Base-by-base conservation (phyloP, 2,113 vertebrate genomes). In the Helogale parvula region DNA sequence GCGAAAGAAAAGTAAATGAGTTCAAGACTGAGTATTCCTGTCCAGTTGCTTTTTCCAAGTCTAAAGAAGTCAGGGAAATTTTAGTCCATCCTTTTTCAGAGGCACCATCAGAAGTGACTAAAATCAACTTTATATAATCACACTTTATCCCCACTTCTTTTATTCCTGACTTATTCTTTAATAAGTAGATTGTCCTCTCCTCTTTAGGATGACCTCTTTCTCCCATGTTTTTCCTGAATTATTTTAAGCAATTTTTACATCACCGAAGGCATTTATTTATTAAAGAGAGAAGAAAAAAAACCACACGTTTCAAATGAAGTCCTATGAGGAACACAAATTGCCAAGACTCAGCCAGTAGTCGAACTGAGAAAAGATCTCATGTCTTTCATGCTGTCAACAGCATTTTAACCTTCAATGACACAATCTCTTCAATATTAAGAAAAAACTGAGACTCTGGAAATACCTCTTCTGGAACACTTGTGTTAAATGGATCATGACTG, bases 381-480 rank as follows among this genome's bases (percentile, higher is more conserved):
- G n/a, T 33, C 25, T 69, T 38, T 69, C 79, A 41, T 9, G 11
- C 25, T 68, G 47, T 41, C 16, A 45, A 79, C 3, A 23, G 14
- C 7, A n/a, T 27, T 65, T 31, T 41, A 29, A 54, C 31, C 85
- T 68, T 33, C 21, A 47, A 31, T 31, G 47, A 69, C 66, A 35
- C 6, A 35, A 31, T n/a, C 60, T 86, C 87, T 60, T 41, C 35
- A 82, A 35, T 14, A n/a, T 4, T 15, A 85, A 81, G 57, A 54
- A n/a, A 83, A 50, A 14, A 16, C 0, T 33, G 1, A 57, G 25
- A 66, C 25, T 60, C 52, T 33, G 1, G 8, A 57, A 25, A 57
- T 98, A 99, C 99, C 99, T 99, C 98, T 95, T 99, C 98, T 0
- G 98, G 87, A 97, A 85, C 72, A 95, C 97, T 98, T 10, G 95